Evolutionary conservation across 2,888 invertebrate species (phyloP).

Genomic region (Nasonovia ribisnigri): DNA sequence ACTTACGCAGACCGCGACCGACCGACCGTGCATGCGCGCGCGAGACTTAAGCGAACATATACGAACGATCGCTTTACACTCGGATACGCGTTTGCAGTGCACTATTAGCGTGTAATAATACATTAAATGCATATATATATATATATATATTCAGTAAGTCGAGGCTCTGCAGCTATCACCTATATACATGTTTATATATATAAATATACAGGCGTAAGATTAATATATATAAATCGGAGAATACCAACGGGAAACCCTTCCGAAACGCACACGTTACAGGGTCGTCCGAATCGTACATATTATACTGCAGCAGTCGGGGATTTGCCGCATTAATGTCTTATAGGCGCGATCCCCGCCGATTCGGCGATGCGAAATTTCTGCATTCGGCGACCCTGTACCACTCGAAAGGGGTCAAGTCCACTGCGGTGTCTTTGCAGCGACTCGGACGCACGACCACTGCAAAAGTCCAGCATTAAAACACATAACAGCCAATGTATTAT

Average conservation of each 20-base stretch:
- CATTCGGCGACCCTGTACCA: background rate
- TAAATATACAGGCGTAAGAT: background rate
- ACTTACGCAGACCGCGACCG: background rate
- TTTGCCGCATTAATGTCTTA: background rate
- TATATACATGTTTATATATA: too few species aligned
- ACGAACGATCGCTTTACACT: conserved; percentile 11
- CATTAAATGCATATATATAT: background rate
- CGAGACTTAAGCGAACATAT: background rate
- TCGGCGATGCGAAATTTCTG: background rate
- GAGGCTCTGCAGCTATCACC: background rate
- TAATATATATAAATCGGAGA: conserved; percentile 11
- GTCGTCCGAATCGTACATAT: background rate
- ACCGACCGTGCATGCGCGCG: background rate
- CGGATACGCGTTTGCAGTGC: background rate
- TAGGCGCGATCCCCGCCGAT: background rate
- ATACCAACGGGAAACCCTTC: background rate
- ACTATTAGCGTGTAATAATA: background rate
- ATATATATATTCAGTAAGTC: background rate
- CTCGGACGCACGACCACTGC: background rate
- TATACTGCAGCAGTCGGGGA: background rate
- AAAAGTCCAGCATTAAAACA: background rate
- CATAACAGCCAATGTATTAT: too few species aligned
- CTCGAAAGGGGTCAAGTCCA: background rate
- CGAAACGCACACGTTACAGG: background rate
- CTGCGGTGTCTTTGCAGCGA: background rate